Percentiles rank a stretch among this genome's conserved stretches.
These are phyloP conservation scores for Emesis russula DNA, from an alignment of 2,888 invertebrate genomes.

Conservation along the genomic window DNA sequence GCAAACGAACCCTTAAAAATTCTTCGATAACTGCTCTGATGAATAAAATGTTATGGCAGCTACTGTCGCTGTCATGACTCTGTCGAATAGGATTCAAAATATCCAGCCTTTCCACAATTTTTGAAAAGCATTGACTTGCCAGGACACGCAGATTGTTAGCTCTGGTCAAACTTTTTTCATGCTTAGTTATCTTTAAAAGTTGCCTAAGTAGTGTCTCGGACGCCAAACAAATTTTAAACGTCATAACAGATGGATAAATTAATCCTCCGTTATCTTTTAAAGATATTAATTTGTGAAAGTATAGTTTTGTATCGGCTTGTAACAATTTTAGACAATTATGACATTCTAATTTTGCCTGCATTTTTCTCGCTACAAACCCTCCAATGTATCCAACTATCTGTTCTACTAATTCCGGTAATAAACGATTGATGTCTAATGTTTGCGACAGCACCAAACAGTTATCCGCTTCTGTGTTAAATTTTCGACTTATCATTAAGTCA, in stretches of 20 bases:
- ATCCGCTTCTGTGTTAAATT: not conserved
- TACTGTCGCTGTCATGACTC: no score
- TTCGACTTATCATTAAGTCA: not conserved
- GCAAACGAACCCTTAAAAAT: no score
- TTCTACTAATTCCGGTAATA: not conserved
- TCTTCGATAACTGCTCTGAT: no score
- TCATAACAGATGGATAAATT: not conserved
- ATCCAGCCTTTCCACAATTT: no score
- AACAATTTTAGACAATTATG: not conserved
- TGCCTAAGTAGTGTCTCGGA: no score
- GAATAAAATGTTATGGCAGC: no score
- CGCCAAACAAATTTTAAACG: not conserved
- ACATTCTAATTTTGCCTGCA: not conserved
- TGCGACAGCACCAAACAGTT: not conserved
- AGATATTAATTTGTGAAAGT: not conserved
- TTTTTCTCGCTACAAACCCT: not conserved
- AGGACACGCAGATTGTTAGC: no score
- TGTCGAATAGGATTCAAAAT: no score
- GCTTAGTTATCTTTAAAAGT: no score
- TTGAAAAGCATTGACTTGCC: no score
- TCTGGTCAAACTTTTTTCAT: no score
- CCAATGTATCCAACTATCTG: not conserved
- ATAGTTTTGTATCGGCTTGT: not conserved
- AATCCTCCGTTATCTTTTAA: not conserved
- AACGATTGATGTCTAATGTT: not conserved